Evolutionary conservation across 2,797 vertebrate species (phyloP), one percentile per base, ranked within the genome.

Genomic region (Sebastes matsubarae): DNA sequence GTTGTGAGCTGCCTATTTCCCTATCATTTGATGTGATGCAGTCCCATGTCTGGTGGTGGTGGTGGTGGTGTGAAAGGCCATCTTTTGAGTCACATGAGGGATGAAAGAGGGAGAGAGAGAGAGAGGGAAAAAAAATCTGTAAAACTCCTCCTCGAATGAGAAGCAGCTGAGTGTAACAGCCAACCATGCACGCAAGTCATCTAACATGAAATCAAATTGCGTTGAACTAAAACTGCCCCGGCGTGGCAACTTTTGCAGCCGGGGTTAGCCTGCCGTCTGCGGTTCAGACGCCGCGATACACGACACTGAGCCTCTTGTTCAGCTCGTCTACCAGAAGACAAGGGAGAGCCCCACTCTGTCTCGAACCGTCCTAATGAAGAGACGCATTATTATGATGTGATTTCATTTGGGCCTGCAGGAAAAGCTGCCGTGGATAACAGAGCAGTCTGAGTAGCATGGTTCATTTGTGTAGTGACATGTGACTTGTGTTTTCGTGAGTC

Each of bases 401-500:
- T 94, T 94, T 95, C 88, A 90, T 94, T 94, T 93, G 85, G 82
- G 82, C 87, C 72, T 86, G 86, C 86, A 89, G 84, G 87, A 82
- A 82, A 91, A 88, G 78, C 83, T 89, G 88, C 86, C 77, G 81
- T 82, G 90, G 90, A 85, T 92, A 92, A 90, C 88, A 71, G 87
- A 82, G 89, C 91, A 77, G 85, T 84, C 89, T 86, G 92, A 94
- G 93, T 90, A 91, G 93, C 92, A 87, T 92, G 91, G 92, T 91
- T 93, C 91, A 87, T 93, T 95, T 95, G 94, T 95, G 90, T 94
- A 93, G 93, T 94, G 89, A 94, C 94, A 95, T 95, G 94, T 95
- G 94, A 95, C 94, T 95, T 93, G 92, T 95, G 93, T 95, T 95
- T 95, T 94, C 72, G 92, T 95, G 93, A 95, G 93, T 95, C 94